Evolutionary conservation across 2,113 vertebrate species (phyloP), one percentile per base, ranked within the genome.

Genomic region (Paracanthobrama guichenoti): DNA sequence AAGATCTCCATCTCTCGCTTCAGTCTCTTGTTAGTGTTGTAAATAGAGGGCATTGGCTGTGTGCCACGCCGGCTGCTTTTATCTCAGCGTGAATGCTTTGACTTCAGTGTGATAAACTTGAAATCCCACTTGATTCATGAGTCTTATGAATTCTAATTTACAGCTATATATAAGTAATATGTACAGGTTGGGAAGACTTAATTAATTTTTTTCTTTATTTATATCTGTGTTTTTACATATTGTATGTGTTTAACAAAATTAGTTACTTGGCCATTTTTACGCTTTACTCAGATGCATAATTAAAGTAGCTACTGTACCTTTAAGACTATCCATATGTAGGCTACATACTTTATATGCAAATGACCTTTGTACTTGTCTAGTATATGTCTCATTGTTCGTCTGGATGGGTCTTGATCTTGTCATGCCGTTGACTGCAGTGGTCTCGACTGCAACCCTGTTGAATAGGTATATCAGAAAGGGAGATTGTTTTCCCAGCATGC

Each of bases 401-500:
- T 55, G 53, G 75, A 22, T 42, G 31, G 20, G 31, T 77, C 53
- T 77, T n/a, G 31, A n/a, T 35, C 20, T 35, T n/a, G 22, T 78
- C 22, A 18, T 24, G 69, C 39, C 12, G 39, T n/a, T 12, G 75
- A 20, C 26, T 53, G 42, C 44, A 7, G 7, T 8, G 20, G 20
- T 77, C 20, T 77, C 2, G 20, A 13, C 28, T n/a, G 22, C 12
- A 59, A 24, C 55, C 31, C 57, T 44, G 57, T 79, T 64, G 39
- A 79, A 79, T 62, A 79, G 76, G 55, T 62, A 22, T 5, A 44
- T 62, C 20, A 79, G 14, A 24, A 24, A 46, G 44, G 24, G 24
- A 67, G 62, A 50, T 53, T 53, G 62, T 81, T 81, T 81, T 24
- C 42, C 28, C 64, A 50, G 77, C 83, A 20, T 66, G 44, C 28